Evolutionary conservation across 2,888 invertebrate genomes (phyloP).

Genomic region (Stratiomys singularior): DNA sequence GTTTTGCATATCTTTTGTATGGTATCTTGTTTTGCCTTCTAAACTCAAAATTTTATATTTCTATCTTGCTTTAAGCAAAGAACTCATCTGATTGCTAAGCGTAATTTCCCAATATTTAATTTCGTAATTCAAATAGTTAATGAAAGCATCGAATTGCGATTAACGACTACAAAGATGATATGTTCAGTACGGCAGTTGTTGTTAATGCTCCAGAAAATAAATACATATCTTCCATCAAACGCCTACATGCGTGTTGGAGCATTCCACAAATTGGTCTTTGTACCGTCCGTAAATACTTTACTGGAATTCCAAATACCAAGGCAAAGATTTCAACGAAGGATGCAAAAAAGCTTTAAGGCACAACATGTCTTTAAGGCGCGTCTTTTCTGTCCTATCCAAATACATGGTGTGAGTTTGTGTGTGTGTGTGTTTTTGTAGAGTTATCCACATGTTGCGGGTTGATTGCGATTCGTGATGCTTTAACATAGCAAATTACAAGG

Average conservation of each 20-base stretch:
- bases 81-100: no score
- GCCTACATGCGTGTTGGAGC: background rate
- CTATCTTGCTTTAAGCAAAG: no score
- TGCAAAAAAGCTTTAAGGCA: background rate
- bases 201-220: background rate
- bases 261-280: background rate
- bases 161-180: background rate
- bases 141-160: background rate
- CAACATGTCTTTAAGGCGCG: background rate
- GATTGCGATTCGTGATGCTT: no score
- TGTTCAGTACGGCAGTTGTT: background rate
- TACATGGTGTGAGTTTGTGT: no score
- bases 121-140: background rate
- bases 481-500: no score
- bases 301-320: background rate
- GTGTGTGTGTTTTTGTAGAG: no score
- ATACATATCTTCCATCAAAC: conserved; percentile 16
- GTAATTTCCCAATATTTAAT: background rate
- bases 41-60: no score
- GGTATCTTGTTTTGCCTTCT: no score
- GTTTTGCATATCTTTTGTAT: no score
- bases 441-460: no score
- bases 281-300: background rate
- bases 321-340: background rate
- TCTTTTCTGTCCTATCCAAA: no score